Conservation (phyloP, 2,888 invertebrate species). For the Brassicogethes aeneus region DNA sequence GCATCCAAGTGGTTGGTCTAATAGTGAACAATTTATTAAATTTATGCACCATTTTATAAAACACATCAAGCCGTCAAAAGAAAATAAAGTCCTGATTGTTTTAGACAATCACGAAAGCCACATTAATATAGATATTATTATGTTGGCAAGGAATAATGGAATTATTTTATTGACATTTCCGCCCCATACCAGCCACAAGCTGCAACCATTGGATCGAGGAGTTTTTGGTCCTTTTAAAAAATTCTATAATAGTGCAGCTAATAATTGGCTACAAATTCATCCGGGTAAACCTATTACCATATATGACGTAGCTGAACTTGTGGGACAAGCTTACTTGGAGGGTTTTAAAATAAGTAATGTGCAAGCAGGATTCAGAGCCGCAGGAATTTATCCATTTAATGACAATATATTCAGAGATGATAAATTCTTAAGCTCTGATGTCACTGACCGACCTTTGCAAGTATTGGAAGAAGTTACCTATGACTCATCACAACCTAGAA, state of each 20-base stretch:
- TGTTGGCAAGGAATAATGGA: slow-evolving; percentile 3
- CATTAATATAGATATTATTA: background rate
- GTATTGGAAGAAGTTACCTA: background rate
- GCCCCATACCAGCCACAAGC: slow-evolving; percentile 4
- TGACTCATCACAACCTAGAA: background rate
- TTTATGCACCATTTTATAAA: slow-evolving; percentile 10
- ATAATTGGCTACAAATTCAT: slow-evolving; percentile 1
- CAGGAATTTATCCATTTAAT: slow-evolving; percentile 4
- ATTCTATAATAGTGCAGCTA: background rate
- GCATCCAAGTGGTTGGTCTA: slow-evolving; percentile 4
- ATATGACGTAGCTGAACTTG: slow-evolving; percentile 5
- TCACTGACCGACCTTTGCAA: slow-evolving; percentile 1
- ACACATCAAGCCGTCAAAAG: slow-evolving; percentile 19
- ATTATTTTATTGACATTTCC: slow-evolving; percentile 5
- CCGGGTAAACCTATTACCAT: slow-evolving; percentile 3
- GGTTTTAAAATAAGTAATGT: slow-evolving; percentile 1
- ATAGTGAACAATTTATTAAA: slow-evolving; percentile 6
- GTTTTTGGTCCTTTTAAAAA: slow-evolving; percentile 5
- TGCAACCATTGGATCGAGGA: slow-evolving; percentile 3
- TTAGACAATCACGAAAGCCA: slow-evolving; percentile 2
- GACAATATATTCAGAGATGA: slow-evolving; percentile 1
- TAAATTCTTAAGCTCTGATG: background rate
- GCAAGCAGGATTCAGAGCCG: background rate
- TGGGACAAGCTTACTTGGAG: slow-evolving; percentile 1
- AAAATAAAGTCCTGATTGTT: background rate